Conservation (phyloP, 2,113 vertebrate species). For the Ophiodon elongatus region DNA sequence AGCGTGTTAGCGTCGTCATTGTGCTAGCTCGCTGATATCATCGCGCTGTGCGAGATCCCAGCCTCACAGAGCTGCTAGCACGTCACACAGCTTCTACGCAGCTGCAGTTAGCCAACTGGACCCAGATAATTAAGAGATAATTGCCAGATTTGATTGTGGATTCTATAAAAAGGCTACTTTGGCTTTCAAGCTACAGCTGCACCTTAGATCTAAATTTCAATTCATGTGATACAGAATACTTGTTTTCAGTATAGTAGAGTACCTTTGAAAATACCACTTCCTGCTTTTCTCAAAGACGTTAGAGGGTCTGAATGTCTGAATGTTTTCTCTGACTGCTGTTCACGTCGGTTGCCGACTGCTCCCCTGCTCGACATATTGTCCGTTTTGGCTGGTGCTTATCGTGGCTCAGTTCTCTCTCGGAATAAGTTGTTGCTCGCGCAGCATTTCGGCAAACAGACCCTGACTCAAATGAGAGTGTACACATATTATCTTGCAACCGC, state of each 20-base stretch:
- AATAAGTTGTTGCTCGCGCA: not conserved
- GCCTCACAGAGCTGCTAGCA: not conserved
- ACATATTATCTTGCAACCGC: not conserved
- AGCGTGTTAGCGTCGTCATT: not conserved
- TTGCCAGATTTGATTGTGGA: not conserved
- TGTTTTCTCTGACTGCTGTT: not conserved
- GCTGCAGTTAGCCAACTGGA: not conserved
- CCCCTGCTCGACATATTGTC: not conserved
- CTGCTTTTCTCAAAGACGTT: not conserved
- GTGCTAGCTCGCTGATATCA: not conserved
- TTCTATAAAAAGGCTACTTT: not conserved
- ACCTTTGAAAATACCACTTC: constrained; percentile 29
- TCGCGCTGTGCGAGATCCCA: not conserved
- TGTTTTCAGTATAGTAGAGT: not conserved
- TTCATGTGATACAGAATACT: not conserved
- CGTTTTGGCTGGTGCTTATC: not conserved
- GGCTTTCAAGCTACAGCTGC: not conserved
- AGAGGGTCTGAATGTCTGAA: no score
- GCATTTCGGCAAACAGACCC: not conserved
- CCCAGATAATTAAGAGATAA: not conserved
- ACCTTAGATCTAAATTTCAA: not conserved
- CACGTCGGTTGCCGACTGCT: not conserved
- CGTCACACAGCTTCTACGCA: not conserved
- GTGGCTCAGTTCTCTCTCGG: not conserved
- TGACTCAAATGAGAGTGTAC: not conserved